Conservation (phyloP, 1,140 invertebrate genomes). For the Subanguina moxae region DNA sequence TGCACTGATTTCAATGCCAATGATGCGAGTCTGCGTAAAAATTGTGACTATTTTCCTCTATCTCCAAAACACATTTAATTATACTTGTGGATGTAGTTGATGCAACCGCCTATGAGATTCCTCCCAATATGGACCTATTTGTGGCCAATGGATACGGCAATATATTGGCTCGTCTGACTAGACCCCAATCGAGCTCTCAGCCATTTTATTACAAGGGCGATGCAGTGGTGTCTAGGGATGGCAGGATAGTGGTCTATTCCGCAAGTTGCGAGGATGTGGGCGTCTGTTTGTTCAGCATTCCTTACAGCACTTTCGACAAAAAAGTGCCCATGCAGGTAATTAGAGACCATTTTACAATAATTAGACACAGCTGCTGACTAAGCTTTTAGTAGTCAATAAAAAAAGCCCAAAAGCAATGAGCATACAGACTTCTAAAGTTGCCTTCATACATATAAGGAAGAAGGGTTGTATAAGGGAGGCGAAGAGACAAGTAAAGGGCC, state of each 20-base stretch:
- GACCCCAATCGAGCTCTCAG: not conserved
- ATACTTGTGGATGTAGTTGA: not conserved
- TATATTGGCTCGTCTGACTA: not conserved
- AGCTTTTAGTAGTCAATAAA: too few species aligned
- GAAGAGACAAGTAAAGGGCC: too few species aligned
- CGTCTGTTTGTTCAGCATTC: not conserved
- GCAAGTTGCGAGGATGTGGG: slow-evolving; percentile 4
- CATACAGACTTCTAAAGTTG: too few species aligned
- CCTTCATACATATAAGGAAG: too few species aligned
- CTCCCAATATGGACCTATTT: not conserved
- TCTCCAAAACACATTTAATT: not conserved
- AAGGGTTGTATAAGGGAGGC: too few species aligned
- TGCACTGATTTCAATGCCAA: slow-evolving; percentile 1
- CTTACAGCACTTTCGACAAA: not conserved
- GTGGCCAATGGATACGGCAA: not conserved
- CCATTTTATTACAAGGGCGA: not conserved
- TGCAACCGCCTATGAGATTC: not conserved
- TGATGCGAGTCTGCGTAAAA: not conserved
- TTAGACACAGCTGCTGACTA: too few species aligned
- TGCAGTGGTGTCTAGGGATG: not conserved
- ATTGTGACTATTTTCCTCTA: not conserved
- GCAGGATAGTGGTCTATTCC: not conserved
- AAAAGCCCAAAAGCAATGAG: too few species aligned
- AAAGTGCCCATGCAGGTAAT: not conserved
- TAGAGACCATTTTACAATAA: too few species aligned